A percentile compares a stretch with the other conserved stretches of the same genome.
Conservation (phyloP, 2,797 vertebrate species). For the Astyanax mexicanus region DNA sequence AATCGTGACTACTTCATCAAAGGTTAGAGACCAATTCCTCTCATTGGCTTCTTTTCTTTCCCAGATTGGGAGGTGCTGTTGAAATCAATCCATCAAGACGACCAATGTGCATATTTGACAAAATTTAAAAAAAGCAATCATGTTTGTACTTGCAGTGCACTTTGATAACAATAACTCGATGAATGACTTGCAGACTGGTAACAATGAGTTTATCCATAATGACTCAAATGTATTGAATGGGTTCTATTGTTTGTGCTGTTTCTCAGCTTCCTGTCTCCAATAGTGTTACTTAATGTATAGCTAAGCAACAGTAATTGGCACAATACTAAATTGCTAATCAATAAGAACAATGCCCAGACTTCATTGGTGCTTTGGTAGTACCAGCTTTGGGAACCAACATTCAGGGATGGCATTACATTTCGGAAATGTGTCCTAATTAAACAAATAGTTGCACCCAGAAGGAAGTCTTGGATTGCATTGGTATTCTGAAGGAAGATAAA, state of each 20-base stretch:
- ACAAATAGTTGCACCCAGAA: too few relatives aligned
- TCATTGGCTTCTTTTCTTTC: not conserved
- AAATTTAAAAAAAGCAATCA: slow-evolving; percentile 18
- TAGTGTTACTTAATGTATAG: not conserved
- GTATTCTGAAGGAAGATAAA: too few relatives aligned
- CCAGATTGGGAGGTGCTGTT: not conserved
- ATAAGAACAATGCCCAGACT: too few relatives aligned
- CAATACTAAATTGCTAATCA: not conserved
- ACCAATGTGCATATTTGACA: slow-evolving; percentile 2
- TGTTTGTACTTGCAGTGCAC: slow-evolving; percentile 2
- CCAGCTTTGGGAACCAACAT: not conserved
- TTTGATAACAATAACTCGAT: slow-evolving; percentile 31
- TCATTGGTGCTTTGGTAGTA: not conserved
- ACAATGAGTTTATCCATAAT: slow-evolving; percentile 17
- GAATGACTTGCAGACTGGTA: slow-evolving; percentile 33
- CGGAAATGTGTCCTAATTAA: not conserved
- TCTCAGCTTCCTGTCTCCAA: slow-evolving; percentile 14
- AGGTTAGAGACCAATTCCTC: slow-evolving; percentile 83
- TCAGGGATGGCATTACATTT: not conserved
- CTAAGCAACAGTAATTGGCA: not conserved
- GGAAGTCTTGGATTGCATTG: too few relatives aligned
- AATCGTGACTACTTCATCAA: slow-evolving; percentile 99
- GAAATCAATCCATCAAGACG: slow-evolving; percentile 15
- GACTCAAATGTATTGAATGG: slow-evolving; percentile 18
- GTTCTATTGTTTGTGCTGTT: slow-evolving; percentile 24